A percentile compares a stretch with the other conserved stretches of the same genome.
Evolutionary conservation across 2,797 vertebrate genomes (phyloP).

Genomic region (Rhinophrynus dorsalis): DNA sequence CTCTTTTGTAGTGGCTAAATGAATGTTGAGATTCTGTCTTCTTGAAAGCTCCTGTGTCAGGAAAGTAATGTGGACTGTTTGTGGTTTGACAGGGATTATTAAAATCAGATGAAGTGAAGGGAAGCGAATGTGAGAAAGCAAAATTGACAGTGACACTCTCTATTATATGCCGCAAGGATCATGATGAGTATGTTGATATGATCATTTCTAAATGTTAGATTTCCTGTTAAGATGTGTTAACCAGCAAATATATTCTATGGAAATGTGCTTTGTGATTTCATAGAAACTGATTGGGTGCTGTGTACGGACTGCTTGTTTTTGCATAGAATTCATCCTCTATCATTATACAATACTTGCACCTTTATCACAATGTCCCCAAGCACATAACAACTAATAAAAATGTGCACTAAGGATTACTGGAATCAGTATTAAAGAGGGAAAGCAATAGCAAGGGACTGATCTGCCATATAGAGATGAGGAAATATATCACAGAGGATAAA

Average conservation of each 20-base stretch:
- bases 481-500: too few relatives aligned
- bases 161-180: slow-evolving; percentile 94
- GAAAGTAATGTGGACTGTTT: slow-evolving; percentile 89
- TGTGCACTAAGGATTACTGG: slow-evolving; percentile 43
- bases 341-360: slow-evolving; percentile 39
- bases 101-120: slow-evolving; percentile 93
- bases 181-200: slow-evolving; percentile 90
- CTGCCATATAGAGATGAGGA: too few relatives aligned
- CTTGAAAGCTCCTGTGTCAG: slow-evolving; percentile 85
- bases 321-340: slow-evolving; percentile 50
- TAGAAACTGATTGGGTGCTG: slow-evolving; percentile 46
- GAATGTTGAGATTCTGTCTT: slow-evolving; percentile 97
- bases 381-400: slow-evolving; percentile 49
- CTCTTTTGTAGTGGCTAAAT: slow-evolving; percentile 95
- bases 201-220: slow-evolving; percentile 69
- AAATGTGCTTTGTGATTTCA: slow-evolving; percentile 60
- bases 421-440: too few relatives aligned
- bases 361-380: too few relatives aligned
- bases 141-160: slow-evolving; percentile 98
- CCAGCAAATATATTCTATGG: slow-evolving; percentile 61
- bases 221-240: slow-evolving; percentile 81
- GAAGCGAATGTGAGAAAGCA: slow-evolving; percentile 83
- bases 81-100: slow-evolving; percentile 99
- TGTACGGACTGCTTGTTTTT: slow-evolving; percentile 52
- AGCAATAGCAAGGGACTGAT: slow-evolving; percentile 34